Conservation (phyloP, 2,797 vertebrate genomes). For the Harpagifer antarcticus region DNA sequence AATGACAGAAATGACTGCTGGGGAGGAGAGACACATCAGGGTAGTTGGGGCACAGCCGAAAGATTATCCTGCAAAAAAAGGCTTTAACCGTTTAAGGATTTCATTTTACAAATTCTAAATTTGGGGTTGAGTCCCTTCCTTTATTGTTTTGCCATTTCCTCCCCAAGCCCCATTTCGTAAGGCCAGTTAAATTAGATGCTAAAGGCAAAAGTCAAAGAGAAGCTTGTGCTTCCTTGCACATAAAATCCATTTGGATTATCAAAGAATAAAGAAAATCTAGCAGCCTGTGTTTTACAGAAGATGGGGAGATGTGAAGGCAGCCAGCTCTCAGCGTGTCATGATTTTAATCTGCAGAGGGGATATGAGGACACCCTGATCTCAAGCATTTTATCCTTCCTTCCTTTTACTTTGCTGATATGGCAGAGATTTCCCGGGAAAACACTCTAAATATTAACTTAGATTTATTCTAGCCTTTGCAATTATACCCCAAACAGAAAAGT, state of each 20-base stretch:
- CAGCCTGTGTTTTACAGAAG: conserved; percentile 10
- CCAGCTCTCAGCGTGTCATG: background rate
- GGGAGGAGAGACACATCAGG: conserved; percentile 44
- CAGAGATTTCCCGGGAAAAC: conserved; percentile 4
- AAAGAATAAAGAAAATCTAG: background rate
- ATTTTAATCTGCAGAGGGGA: conserved; percentile 4
- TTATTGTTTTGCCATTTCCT: conserved; percentile 26
- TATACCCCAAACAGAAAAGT: conserved; percentile 5
- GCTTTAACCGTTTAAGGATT: conserved; percentile 20
- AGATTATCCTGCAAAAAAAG: conserved; percentile 36
- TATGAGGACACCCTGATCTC: conserved; percentile 23
- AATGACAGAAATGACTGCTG: conserved; percentile 50
- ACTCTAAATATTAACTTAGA: background rate
- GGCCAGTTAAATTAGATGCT: conserved; percentile 18
- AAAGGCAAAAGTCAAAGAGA: conserved; percentile 16
- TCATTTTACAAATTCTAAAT: conserved; percentile 24
- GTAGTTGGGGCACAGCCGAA: conserved; percentile 17
- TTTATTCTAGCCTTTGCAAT: conserved; percentile 5
- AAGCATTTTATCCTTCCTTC: conserved; percentile 15
- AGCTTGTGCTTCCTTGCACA: conserved; percentile 17
- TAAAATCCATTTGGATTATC: conserved; percentile 44
- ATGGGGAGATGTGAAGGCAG: conserved; percentile 25
- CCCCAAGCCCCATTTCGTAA: background rate
- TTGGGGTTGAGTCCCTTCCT: conserved; percentile 8
- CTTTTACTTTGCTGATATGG: conserved; percentile 18